phyloP scores from a whole-genome alignment of 2,888 invertebrate species.

The Gisinianus flammeolus region DNA sequence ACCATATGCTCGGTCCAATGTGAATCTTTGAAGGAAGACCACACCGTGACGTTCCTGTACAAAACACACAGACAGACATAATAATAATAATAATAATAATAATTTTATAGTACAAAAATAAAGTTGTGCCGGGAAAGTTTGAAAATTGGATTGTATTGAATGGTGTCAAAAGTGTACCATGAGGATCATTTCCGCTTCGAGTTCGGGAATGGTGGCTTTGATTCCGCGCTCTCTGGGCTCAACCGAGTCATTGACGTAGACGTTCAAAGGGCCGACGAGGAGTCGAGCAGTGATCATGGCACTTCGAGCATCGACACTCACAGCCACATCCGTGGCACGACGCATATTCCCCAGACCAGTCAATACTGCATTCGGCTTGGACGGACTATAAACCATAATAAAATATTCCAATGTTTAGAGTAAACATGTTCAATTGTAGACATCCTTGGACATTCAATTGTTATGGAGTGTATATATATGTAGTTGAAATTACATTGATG shows the following conservation, averaged over 20 bases:
- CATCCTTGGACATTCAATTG: neutral
- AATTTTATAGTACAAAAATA: too few relatives aligned
- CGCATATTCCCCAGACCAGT: conserved; percentile 55
- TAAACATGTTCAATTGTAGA: too few relatives aligned
- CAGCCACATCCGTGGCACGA: conserved; percentile 55
- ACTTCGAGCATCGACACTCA: conserved; percentile 57
- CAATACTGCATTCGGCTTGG: conserved; percentile 56
- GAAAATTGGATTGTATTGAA: too few relatives aligned
- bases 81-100: too few relatives aligned
- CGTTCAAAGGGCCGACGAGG: conserved; percentile 55
- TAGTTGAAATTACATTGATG: conserved; percentile 56
- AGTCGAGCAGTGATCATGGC: too few relatives aligned
- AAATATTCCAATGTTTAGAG: too few relatives aligned
- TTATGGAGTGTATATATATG: conserved; percentile 47
- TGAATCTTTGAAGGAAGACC: conserved; percentile 57
- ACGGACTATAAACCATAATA: conserved; percentile 49
- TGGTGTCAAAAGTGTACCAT: too few relatives aligned
- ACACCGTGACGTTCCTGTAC: conserved; percentile 58
- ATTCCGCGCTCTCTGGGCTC: conserved; percentile 57
- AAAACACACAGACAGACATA: too few relatives aligned
- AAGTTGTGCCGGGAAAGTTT: too few relatives aligned
- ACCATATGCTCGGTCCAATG: conserved; percentile 57
- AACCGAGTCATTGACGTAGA: conserved; percentile 54
- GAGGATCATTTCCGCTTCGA: conserved; percentile 57
- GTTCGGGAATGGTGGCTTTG: conserved; percentile 57